Evolutionary conservation across 2,113 vertebrate species (phyloP).

Genomic region (Daubentonia madagascariensis): DNA sequence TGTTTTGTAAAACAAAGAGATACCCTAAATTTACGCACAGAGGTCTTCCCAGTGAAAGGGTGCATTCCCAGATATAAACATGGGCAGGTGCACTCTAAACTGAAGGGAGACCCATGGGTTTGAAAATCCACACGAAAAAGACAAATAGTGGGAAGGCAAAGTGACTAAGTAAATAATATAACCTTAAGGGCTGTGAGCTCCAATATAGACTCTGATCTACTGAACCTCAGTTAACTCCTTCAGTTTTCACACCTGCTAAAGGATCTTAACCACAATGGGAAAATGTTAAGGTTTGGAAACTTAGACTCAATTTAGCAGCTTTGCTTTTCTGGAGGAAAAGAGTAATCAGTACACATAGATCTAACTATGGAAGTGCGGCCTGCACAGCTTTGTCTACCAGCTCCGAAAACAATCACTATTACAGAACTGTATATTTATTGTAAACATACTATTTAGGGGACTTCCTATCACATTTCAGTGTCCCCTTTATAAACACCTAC

Average conservation of each 20-base stretch:
- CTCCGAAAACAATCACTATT: fast-evolving
- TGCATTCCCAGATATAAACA: neutral
- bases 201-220: neutral
- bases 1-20: slow-evolving; percentile 43
- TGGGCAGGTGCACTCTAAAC: neutral
- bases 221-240: neutral
- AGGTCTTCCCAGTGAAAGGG: neutral
- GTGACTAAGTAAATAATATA: neutral
- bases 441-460: neutral
- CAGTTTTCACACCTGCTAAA: neutral
- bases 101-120: neutral
- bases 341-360: neutral
- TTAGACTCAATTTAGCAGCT: neutral
- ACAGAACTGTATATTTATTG: neutral
- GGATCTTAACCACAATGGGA: neutral
- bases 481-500: neutral
- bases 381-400: neutral
- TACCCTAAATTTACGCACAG: neutral
- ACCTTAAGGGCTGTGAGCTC: neutral
- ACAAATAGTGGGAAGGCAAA: neutral
- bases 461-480: neutral
- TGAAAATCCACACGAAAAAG: neutral
- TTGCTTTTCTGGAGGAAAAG: neutral
- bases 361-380: fast-evolving
- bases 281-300: neutral